Evolutionary conservation across 2,888 invertebrate genomes (phyloP), one percentile per base, ranked within the genome.

Genomic region (Platycnemis pennipes): DNA sequence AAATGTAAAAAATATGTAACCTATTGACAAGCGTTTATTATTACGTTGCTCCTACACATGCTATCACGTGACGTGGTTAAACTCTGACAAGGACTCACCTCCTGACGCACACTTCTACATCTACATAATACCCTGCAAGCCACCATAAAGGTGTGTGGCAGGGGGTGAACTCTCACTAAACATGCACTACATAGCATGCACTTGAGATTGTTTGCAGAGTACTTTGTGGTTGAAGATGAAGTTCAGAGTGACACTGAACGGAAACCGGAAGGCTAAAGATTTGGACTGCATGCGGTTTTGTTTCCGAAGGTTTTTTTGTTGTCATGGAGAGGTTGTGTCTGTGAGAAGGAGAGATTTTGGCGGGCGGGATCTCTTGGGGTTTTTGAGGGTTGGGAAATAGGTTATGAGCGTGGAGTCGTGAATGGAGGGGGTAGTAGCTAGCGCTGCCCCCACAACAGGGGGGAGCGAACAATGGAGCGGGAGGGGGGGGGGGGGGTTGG

Each of bases 331-430:
- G 77, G n/a, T 13, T 31, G 77, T 16, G 31, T 7, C 13, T 5
- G 77, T 77, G 77, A 77, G 77, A 49, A 19, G 19, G 49, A 77
- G 77, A 37, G 77, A 77, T 77, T 77, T 37, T 31, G 37, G 3
- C 13, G 77, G 37, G 37, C 31, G 77, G 13, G 77, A 13, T 77
- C 77, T 37, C 37, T 31, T 37, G 31, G 31, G 37, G 22, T 13
- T 77, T 26, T 77, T 13, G 37, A 77, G 77, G 31, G 77, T 77
- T 77, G 31, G 37, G 77, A 77, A 77, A 77, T 77, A 77, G 77
- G 77, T 77, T 77, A 77, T 77, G 77, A 77, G 77, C 77, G 11
- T 31, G n/a, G 77, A n/a, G 77, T 31, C 16, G 77, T 77, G 77
- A 77, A 77, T 77, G 77, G 77, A 77, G 77, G 77, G 63, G n/a